phyloP scores from a whole-genome alignment of 2,888 invertebrate genomes.

The Amphipyra tragopoginis region DNA sequence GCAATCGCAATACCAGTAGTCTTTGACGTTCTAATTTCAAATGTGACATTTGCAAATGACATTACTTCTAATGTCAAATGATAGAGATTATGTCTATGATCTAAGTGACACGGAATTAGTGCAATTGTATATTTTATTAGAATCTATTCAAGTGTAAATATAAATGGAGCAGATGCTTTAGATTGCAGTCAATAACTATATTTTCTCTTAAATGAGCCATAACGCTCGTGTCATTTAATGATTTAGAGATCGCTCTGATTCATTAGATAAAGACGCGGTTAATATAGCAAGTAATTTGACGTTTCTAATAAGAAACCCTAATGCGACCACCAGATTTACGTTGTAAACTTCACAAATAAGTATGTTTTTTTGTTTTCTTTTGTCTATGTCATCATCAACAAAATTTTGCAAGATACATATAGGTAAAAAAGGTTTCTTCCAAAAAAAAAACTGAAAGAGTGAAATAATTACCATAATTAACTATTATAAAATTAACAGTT shows the following conservation, averaged over 20 bases:
- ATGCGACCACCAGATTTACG: too few species aligned
- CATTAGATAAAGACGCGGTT: slow-evolving; percentile 13
- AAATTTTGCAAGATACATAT: too few species aligned
- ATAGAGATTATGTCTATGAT: slow-evolving; percentile 36
- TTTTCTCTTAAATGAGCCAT: slow-evolving; percentile 44
- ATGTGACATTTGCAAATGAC: slow-evolving; percentile 46
- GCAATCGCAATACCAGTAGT: slow-evolving; percentile 10
- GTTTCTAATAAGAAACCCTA: neutral
- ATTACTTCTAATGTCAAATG: slow-evolving; percentile 46
- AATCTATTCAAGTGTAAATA: slow-evolving; percentile 23
- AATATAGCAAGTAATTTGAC: slow-evolving; percentile 26
- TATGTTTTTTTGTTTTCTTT: too few species aligned
- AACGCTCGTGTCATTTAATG: slow-evolving; percentile 16
- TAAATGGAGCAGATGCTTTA: slow-evolving; percentile 14
- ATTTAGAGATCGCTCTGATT: slow-evolving; percentile 13
- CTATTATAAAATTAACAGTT: too few species aligned
- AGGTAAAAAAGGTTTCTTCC: too few species aligned
- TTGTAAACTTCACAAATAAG: too few species aligned
- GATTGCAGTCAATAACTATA: slow-evolving; percentile 14
- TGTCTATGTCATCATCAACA: too few species aligned
- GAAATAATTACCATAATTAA: too few species aligned
- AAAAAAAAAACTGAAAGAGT: too few species aligned
- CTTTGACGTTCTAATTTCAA: slow-evolving; percentile 11
- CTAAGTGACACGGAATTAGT: slow-evolving; percentile 19
- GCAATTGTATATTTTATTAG: slow-evolving; percentile 37